phyloP scores from a whole-genome alignment of 2,113 vertebrate species.

The Fukomys damarensis region DNA sequence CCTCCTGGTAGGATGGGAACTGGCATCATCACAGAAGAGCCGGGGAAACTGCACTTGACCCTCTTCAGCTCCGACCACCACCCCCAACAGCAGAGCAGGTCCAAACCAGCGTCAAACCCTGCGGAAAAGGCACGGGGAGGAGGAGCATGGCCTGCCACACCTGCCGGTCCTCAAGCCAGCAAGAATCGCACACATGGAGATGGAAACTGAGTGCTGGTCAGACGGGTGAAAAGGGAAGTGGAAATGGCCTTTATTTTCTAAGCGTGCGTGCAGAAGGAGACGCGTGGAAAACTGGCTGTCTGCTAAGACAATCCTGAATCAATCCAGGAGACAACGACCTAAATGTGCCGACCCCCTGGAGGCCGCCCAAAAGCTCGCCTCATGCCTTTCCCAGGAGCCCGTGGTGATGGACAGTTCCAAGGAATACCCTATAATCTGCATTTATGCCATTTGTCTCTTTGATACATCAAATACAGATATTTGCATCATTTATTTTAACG shows the following conservation, averaged over 20 bases:
- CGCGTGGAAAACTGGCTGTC: not conserved
- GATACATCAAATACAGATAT: constrained; percentile 78
- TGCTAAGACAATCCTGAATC: constrained; percentile 33
- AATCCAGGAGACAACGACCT: constrained; percentile 26
- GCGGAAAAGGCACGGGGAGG: fast-evolving
- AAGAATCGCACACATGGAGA: not conserved
- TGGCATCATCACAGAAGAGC: not conserved
- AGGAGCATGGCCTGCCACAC: too few relatives aligned
- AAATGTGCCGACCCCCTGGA: not conserved
- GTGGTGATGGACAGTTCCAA: constrained; percentile 63
- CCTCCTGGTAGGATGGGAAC: not conserved
- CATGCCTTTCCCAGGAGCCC: constrained; percentile 1
- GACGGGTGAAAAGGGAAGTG: not conserved
- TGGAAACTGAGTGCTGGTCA: not conserved
- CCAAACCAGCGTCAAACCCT: fast-evolving
- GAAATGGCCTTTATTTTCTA: not conserved
- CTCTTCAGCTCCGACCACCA: fast-evolving
- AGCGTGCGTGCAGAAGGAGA: not conserved
- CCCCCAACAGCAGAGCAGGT: fast-evolving
- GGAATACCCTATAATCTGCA: constrained; percentile 71
- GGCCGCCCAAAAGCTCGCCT: not conserved
- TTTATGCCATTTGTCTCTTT: constrained; percentile 76
- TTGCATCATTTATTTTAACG: constrained; percentile 77
- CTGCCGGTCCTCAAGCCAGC: fast-evolving
- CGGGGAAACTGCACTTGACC: too few relatives aligned